Evolutionary conservation across 2,113 vertebrate species (phyloP).

Genomic region (Crotalus tigris): DNA sequence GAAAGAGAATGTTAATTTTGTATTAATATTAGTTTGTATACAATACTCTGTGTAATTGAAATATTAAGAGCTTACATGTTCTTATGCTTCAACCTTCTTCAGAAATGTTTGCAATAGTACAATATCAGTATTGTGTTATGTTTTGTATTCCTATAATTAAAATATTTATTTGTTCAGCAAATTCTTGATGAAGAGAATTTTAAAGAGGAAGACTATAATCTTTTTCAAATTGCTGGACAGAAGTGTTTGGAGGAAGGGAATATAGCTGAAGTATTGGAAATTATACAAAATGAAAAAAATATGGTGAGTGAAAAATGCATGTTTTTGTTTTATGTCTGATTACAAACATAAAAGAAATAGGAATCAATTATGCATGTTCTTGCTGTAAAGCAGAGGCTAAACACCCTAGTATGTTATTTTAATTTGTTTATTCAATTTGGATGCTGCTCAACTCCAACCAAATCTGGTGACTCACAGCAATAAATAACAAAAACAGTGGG

Average conservation of each 20-base stretch:
- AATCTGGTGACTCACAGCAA: neutral
- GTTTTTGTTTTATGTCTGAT: neutral
- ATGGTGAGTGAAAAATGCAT: slow-evolving; percentile 70
- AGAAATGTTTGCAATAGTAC: neutral
- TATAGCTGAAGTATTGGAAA: slow-evolving; percentile 80
- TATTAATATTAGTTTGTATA: neutral
- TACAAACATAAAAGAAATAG: neutral
- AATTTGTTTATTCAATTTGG: neutral
- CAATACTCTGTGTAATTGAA: neutral
- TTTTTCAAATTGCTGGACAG: slow-evolving; percentile 81
- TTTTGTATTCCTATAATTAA: neutral
- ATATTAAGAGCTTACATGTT: neutral
- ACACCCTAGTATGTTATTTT: neutral
- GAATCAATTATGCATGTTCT: neutral
- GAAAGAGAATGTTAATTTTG: neutral
- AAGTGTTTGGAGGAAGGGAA: slow-evolving; percentile 88
- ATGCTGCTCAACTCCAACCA: neutral
- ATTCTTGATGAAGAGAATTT: slow-evolving; percentile 80
- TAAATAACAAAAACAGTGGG: neutral
- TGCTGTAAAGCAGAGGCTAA: neutral
- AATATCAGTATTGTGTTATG: neutral
- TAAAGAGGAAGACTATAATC: slow-evolving; percentile 82
- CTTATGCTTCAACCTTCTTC: neutral
- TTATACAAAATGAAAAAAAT: slow-evolving; percentile 89
- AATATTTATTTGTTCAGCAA: slow-evolving; percentile 72